Evolutionary conservation across 2,113 vertebrate genomes (phyloP).

Genomic region (Origma solitaria): DNA sequence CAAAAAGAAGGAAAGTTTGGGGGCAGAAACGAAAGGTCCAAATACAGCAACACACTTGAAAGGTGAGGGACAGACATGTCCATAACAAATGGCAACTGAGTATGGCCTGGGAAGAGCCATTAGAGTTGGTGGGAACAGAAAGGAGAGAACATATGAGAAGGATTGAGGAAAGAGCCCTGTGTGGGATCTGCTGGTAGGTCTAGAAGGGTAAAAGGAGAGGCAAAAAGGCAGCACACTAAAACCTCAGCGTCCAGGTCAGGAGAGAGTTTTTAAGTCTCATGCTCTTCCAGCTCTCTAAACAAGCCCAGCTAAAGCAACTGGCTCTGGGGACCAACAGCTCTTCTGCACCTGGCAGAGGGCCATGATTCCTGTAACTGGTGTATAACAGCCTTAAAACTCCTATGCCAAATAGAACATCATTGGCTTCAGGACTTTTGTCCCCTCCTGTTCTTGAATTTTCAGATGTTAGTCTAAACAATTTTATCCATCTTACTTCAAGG

Average conservation of each 20-base stretch:
- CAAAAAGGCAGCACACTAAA: neutral
- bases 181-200: neutral
- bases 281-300: neutral
- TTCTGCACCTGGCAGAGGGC: neutral
- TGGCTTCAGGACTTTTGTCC: neutral
- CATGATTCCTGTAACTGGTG: neutral
- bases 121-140: neutral
- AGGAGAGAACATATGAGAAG: rapidly evolving
- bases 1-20: neutral
- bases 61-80: neutral
- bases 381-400: neutral
- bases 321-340: neutral
- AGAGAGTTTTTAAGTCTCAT: neutral
- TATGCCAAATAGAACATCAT: neutral
- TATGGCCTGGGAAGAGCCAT: neutral
- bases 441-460: neutral
- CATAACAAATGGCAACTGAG: neutral
- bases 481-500: neutral
- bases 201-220: neutral
- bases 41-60: neutral
- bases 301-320: neutral
- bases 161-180: neutral
- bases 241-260: neutral
- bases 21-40: neutral
- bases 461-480: neutral